Evolutionary conservation across 2,888 invertebrate genomes (phyloP), one percentile per base, ranked within the genome.

Genomic region (Philonicus albiceps): DNA sequence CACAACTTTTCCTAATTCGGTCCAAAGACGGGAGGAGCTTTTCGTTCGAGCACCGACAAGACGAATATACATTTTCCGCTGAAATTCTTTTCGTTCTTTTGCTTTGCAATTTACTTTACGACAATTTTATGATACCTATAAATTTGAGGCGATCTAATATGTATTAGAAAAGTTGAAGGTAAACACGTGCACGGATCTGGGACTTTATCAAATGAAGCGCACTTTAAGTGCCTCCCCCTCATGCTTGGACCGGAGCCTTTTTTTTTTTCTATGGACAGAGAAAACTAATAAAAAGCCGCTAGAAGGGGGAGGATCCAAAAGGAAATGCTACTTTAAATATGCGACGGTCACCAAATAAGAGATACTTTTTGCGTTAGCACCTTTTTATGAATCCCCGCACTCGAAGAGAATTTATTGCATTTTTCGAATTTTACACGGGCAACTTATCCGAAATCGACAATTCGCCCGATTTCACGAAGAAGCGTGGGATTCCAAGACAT

Each of bases 101-200:
- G 83, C 83, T 64, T 86, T 81, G 86, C 86, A 86, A 86, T 86
- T 86, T 86, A 83, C 74, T 86, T 86, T 86, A 86, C 78, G 84
- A 84, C 76, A 78, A 75, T 86, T 86, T 86, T 86, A 86, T 86
- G 86, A 84, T 75, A 74, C 75, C 53, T 84, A 86, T 86, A 86
- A 86, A 86, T 86, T 86, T 86, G 75, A 53, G 86, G 55, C 86
- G 86, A 86, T 85, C 75, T 86, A 86, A 86, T 86, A 86, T 86
- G 84, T 86, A 85, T 86, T 86, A 86, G 78, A 86, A 86, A 86
- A 86, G 81, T 86, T 86, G 81, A 83, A 83, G 83, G 83, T 83
- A 83, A 83, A 83, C 83, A 83, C 72, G 83, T 72, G 83, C 83
- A 83, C 22, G 43, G 72, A 64, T 31, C 64, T 6, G 31, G 72